Evolutionary conservation across 2,888 invertebrate species (phyloP).

Genomic region (Aphidius colemani): DNA sequence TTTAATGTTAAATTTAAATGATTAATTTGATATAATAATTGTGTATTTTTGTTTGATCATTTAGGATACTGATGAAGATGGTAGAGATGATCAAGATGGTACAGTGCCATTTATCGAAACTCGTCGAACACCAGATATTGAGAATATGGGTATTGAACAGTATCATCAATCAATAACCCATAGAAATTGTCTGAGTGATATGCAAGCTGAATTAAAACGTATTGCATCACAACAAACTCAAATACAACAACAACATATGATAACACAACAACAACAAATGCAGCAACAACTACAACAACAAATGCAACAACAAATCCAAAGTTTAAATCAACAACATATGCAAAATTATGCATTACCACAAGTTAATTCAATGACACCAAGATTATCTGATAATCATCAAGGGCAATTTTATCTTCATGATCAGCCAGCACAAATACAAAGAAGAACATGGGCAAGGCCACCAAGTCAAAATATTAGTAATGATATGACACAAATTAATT

Average conservation of each 20-base stretch:
- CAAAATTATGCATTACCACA: constrained; percentile 48
- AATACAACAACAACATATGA: constrained; percentile 70
- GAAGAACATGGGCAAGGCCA: constrained; percentile 62
- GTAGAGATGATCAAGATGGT: constrained; percentile 63
- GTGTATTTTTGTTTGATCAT: constrained; percentile 17
- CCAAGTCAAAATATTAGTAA: constrained; percentile 58
- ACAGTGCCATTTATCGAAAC: constrained; percentile 67
- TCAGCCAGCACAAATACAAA: constrained; percentile 61
- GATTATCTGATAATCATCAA: constrained; percentile 56
- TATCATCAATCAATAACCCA: constrained; percentile 82
- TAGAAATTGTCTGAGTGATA: constrained; percentile 93
- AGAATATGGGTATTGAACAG: constrained; percentile 81
- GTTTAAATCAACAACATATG: constrained; percentile 55
- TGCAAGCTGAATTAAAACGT: constrained; percentile 91
- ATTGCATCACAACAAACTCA: constrained; percentile 82
- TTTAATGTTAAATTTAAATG: too few relatives aligned
- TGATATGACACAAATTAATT: constrained; percentile 55
- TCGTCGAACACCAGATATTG: constrained; percentile 75
- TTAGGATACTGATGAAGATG: constrained; percentile 68
- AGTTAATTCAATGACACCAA: constrained; percentile 50
- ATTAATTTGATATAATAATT: not conserved
- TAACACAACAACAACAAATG: constrained; percentile 64
- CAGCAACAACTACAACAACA: constrained; percentile 63
- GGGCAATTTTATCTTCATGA: constrained; percentile 81
- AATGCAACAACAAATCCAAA: constrained; percentile 62